Conservation (phyloP, 92 coral and sea anemone species). For the Paragorgia papillata region DNA sequence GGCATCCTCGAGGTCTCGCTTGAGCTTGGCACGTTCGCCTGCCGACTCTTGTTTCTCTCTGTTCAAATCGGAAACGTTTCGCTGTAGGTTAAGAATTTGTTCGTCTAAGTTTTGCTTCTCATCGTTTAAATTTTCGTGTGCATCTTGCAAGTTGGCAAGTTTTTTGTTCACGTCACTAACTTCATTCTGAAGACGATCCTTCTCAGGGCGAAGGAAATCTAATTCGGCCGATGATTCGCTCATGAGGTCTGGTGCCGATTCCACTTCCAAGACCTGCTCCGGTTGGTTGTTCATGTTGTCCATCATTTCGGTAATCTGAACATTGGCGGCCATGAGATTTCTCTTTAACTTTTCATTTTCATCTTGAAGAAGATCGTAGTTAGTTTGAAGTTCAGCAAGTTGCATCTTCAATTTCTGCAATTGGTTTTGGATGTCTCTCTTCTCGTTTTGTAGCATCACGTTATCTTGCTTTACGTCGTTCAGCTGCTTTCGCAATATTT, state of each 20-base stretch:
- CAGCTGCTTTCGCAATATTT: constrained; percentile 68
- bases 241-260: constrained; percentile 62
- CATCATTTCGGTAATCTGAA: constrained; percentile 72
- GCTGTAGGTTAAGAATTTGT: constrained; percentile 47
- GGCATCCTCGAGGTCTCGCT: constrained; percentile 67
- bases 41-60: constrained; percentile 46
- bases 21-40: constrained; percentile 46
- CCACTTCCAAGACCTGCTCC: constrained; percentile 68
- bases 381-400: constrained; percentile 73
- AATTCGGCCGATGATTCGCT: constrained; percentile 64
- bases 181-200: constrained; percentile 77
- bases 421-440: constrained; percentile 70
- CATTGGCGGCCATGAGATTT: constrained; percentile 67
- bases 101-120: constrained; percentile 68
- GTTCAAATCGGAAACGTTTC: constrained; percentile 65
- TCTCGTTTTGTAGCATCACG: constrained; percentile 69
- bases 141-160: constrained; percentile 69
- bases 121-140: constrained; percentile 65
- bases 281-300: constrained; percentile 70
- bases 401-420: constrained; percentile 71
- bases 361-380: constrained; percentile 66
- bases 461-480: constrained; percentile 63
- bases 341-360: constrained; percentile 83
- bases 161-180: constrained; percentile 73
- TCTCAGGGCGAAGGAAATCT: constrained; percentile 78